Conservation (phyloP, 1,140 invertebrate genomes). For the Meteorus sp. region DNA sequence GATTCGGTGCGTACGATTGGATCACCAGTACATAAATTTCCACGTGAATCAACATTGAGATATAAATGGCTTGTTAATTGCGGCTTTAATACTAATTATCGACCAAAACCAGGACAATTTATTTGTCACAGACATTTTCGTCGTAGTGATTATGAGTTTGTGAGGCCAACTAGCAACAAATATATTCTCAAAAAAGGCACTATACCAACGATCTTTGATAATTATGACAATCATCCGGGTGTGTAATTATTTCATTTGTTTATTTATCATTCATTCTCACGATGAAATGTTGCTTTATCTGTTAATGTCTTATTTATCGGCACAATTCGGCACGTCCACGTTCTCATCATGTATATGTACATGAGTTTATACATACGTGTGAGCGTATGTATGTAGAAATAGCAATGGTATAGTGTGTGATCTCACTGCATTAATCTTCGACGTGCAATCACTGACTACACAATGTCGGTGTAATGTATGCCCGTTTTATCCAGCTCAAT, state of each 20-base stretch:
- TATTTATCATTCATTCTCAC: slow-evolving; percentile 14
- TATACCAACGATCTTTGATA: slow-evolving; percentile 56
- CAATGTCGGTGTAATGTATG: too few relatives aligned
- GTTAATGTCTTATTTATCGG: background rate
- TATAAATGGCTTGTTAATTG: slow-evolving; percentile 59
- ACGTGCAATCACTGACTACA: too few relatives aligned
- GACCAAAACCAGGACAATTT: slow-evolving; percentile 61
- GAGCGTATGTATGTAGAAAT: background rate
- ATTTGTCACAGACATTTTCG: slow-evolving; percentile 68
- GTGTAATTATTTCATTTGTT: slow-evolving; percentile 19
- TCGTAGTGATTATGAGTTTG: slow-evolving; percentile 64
- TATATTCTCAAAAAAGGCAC: slow-evolving; percentile 61
- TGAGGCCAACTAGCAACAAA: slow-evolving; percentile 59
- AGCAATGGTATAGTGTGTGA: background rate
- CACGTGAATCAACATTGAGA: slow-evolving; percentile 53
- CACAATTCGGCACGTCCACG: background rate
- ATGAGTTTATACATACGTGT: background rate
- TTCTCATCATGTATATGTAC: background rate
- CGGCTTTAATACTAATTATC: slow-evolving; percentile 55
- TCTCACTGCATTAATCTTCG: background rate
- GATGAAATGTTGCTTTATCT: background rate
- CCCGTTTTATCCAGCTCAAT: background rate
- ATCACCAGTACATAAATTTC: slow-evolving; percentile 62
- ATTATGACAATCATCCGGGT: slow-evolving; percentile 51
- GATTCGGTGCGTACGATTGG: slow-evolving; percentile 55